Evolutionary conservation across 2,888 invertebrate genomes (phyloP).

Genomic region (Sesia bembeciformis): DNA sequence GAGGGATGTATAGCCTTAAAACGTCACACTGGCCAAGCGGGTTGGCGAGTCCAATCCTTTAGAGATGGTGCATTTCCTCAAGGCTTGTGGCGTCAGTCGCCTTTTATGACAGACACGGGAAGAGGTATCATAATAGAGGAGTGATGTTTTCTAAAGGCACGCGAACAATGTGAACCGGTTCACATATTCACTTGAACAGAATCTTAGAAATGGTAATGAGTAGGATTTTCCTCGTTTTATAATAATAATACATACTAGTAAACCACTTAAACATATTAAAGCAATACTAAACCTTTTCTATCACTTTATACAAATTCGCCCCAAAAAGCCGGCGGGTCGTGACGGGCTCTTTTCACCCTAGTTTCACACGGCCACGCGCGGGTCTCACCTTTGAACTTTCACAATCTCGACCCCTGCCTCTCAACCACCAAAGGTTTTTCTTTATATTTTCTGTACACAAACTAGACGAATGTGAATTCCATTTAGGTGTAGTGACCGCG

Average conservation of each 20-base stretch:
- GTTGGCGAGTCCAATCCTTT: no score
- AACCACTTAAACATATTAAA: background rate
- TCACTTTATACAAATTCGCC: background rate
- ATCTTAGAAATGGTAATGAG: no score
- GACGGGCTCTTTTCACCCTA: background rate
- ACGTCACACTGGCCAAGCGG: no score
- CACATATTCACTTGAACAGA: no score
- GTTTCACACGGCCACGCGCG: background rate
- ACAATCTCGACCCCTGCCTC: slow-evolving; percentile 19
- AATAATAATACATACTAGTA: background rate
- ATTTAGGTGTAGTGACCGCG: slow-evolving; percentile 28
- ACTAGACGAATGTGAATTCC: slow-evolving; percentile 19
- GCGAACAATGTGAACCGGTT: no score
- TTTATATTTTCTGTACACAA: slow-evolving; percentile 17
- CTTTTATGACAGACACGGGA: no score
- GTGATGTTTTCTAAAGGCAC: no score
- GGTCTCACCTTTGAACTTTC: slow-evolving; percentile 38
- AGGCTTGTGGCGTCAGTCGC: no score
- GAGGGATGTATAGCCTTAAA: no score
- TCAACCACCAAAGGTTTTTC: slow-evolving; percentile 12
- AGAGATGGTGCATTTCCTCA: no score
- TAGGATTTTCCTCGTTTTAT: no score
- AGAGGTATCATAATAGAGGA: no score
- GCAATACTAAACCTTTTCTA: background rate
- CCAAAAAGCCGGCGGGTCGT: background rate